Evolutionary conservation across 1,140 invertebrate genomes (phyloP), one percentile per base, ranked within the genome.

Genomic region (Conus ventricosus): DNA sequence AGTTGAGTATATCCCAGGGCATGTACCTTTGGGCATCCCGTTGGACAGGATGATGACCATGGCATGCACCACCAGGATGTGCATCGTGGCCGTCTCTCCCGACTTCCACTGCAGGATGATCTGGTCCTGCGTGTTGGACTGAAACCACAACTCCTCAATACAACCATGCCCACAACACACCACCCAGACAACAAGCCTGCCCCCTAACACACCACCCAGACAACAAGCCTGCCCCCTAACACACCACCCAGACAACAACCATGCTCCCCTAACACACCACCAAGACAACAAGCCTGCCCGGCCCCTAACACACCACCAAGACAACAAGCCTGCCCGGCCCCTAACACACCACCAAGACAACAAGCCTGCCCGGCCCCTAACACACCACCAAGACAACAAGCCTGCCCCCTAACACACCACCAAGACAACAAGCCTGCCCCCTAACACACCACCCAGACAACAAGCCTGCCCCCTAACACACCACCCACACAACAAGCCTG

Each of bases 11-110:
- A 60, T 60, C 57, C 1, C 39, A 60, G 57, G 8, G 7, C 25
- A 75, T 15, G 55, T 90, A 95, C 94, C 92, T 82, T 92, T 90
- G 76, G 94, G 94, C 27, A 93, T 92, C 54, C 95, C 94, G 90
- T 95, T 98, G 4, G 98, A 98, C 1, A 99, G 95, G 1, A 99
- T 95, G 91, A 99, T 98, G n/a, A 99, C 97, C 95, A 99, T 98
- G 4, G 98, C 98, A 93, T 99, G 98, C 57, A 99, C 97, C 0
- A 99, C 97, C 8, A 98, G 95, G 88, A 98, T 97, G 93, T 98
- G 97, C 94, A 99, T 96, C 0, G 97, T 97, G 75, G 97, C 97
- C 91, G 97, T 96, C 87, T 98, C 97, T 0, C 98, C 98, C 76
- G 96, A 96, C n/a, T 96, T 96, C 97, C 98, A 99, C 90, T 97